Conservation (phyloP, 2,888 invertebrate genomes). For the Augiades crinisus region DNA sequence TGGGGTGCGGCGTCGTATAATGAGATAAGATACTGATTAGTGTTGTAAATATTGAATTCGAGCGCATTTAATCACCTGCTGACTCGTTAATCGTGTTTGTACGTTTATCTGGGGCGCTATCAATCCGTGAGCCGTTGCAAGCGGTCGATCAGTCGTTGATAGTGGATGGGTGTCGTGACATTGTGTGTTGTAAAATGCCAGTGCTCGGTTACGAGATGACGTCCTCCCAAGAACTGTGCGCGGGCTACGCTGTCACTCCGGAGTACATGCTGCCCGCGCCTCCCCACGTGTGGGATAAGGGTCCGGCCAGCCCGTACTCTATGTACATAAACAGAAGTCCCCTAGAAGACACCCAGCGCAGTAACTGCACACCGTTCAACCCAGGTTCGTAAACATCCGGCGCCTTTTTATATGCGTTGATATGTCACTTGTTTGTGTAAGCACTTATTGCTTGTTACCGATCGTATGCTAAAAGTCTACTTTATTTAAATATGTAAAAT, state of each 20-base stretch:
- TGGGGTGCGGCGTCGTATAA: background rate
- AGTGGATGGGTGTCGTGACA: slow-evolving; percentile 42
- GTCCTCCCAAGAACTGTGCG: slow-evolving; percentile 61
- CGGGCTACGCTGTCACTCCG: slow-evolving; percentile 48
- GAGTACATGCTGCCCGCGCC: slow-evolving; percentile 54
- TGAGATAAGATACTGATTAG: slow-evolving; percentile 19
- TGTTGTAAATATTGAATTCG: slow-evolving; percentile 14
- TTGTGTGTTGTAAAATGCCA: slow-evolving; percentile 62
- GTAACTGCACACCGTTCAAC: slow-evolving; percentile 31
- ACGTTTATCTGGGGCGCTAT: slow-evolving; percentile 42
- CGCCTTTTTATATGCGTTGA: no score
- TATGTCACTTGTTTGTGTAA: background rate
- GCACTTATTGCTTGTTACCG: no score
- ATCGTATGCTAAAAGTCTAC: no score
- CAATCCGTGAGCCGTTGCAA: slow-evolving; percentile 33
- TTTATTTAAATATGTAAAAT: no score
- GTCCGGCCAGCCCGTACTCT: slow-evolving; percentile 45
- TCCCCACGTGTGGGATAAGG: slow-evolving; percentile 60
- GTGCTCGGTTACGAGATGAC: slow-evolving; percentile 65
- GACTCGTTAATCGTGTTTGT: slow-evolving; percentile 37
- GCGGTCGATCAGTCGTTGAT: slow-evolving; percentile 46
- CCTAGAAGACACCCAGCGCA: slow-evolving; percentile 36
- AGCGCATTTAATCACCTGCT: slow-evolving; percentile 55
- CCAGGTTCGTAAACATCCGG: slow-evolving; percentile 47
- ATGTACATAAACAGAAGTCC: slow-evolving; percentile 47